A percentile compares a stretch with the other conserved stretches of the same genome.
Conservation (phyloP, 2,113 vertebrate genomes). For the Quiscalus mexicanus region DNA sequence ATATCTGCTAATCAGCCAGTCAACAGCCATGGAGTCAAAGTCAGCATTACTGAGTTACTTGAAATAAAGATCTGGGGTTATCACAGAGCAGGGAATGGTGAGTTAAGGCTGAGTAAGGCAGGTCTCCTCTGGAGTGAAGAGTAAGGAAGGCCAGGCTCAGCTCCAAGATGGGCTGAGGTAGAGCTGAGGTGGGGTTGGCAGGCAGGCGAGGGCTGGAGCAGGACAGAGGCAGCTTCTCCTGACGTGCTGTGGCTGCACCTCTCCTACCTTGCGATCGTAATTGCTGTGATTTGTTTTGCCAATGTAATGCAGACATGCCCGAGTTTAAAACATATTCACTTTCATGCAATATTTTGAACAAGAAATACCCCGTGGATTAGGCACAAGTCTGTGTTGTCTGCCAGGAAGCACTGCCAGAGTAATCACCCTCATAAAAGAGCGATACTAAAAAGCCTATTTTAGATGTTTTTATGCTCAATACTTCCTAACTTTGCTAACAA, state of each 20-base stretch:
- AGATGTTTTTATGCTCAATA: background rate
- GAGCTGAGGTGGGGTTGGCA: background rate
- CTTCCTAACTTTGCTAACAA: background rate
- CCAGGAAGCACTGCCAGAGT: slow-evolving; percentile 28
- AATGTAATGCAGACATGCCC: slow-evolving; percentile 83
- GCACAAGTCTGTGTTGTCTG: slow-evolving; percentile 81
- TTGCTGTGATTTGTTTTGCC: slow-evolving; percentile 84
- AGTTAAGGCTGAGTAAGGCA: background rate
- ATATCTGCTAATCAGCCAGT: background rate
- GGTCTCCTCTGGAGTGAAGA: background rate
- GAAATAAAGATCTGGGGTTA: background rate
- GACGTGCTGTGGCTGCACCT: background rate
- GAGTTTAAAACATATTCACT: slow-evolving; percentile 67
- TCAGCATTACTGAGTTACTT: background rate
- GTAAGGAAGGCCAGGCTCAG: background rate
- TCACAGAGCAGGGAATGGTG: background rate
- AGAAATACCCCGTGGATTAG: slow-evolving; percentile 79
- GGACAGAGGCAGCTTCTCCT: background rate
- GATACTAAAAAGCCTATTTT: background rate
- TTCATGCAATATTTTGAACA: slow-evolving; percentile 78
- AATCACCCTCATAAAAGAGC: background rate
- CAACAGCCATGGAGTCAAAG: background rate
- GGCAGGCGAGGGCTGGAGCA: background rate
- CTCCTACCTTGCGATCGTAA: background rate
- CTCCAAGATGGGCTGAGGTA: background rate